A percentile compares a stretch with the other conserved stretches of the same genome.
These are phyloP conservation scores for Plebejus argus DNA, from an alignment of 2,888 invertebrate species.

Conservation along the genomic window DNA sequence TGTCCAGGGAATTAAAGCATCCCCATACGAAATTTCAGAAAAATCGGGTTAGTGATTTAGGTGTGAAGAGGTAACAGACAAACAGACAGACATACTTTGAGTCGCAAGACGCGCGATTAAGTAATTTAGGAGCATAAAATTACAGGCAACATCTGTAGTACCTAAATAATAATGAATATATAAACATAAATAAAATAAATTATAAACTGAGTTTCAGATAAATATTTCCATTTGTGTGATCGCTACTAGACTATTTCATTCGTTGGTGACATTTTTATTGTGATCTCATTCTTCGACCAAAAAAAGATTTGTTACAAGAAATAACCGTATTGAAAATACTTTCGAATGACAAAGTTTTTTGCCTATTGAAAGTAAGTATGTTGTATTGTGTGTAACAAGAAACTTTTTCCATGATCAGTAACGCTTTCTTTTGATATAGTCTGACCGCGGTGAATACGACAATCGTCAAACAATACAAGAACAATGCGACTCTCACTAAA, in stretches of 20 bases:
- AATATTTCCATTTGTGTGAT: no score
- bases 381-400: neutral
- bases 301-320: neutral
- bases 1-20: no score
- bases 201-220: no score
- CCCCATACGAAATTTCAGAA: no score
- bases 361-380: neutral
- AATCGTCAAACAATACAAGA: neutral
- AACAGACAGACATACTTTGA: no score
- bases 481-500: neutral
- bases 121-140: no score
- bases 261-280: neutral
- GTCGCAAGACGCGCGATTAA: no score
- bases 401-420: neutral
- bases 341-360: conserved; percentile 1
- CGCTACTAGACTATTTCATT: neutral
- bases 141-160: no score
- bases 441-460: neutral
- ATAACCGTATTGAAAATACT: conserved; percentile 7
- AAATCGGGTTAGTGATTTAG: no score
- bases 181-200: no score
- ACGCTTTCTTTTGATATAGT: neutral
- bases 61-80: no score
- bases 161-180: no score
- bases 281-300: neutral